phyloP scores from a whole-genome alignment of 2,888 invertebrate genomes.

The Liposcelis brunnea region DNA sequence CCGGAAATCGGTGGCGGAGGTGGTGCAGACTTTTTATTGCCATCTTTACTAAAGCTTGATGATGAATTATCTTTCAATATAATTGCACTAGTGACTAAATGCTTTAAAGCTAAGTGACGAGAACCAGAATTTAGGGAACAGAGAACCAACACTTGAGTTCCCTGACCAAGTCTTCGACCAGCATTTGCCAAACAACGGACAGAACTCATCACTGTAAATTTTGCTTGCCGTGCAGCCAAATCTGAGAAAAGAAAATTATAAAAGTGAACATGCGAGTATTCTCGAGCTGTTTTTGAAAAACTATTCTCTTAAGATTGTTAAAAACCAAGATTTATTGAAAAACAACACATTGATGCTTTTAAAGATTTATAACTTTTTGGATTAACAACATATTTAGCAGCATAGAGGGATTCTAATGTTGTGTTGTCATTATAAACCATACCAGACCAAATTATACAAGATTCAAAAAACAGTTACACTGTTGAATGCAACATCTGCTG shows the following conservation, averaged over 20 bases:
- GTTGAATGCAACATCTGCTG: too few relatives aligned
- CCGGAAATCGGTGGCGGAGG: constrained; percentile 15
- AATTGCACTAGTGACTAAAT: constrained; percentile 1
- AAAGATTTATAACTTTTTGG: constrained; percentile 2
- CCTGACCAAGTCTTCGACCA: constrained; percentile 4
- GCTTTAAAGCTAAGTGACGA: not conserved
- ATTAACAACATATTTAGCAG: too few relatives aligned
- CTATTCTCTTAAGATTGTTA: too few relatives aligned
- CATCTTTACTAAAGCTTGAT: constrained; percentile 13
- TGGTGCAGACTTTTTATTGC: constrained; percentile 10
- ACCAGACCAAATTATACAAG: too few relatives aligned
- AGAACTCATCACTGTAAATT: constrained; percentile 9
- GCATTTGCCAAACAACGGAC: not conserved
- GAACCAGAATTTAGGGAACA: not conserved
- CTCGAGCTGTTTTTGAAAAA: not conserved
- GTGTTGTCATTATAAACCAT: too few relatives aligned
- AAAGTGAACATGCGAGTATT: not conserved
- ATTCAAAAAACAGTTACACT: too few relatives aligned
- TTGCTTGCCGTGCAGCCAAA: constrained; percentile 1
- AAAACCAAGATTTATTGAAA: not conserved
- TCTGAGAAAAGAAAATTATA: not conserved
- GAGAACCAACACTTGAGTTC: not conserved
- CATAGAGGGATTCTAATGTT: too few relatives aligned
- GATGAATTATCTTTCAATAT: constrained; percentile 1
- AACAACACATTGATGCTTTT: not conserved